Conservation (phyloP, 1,140 invertebrate species). For the Zaprionus tsacasi region DNA sequence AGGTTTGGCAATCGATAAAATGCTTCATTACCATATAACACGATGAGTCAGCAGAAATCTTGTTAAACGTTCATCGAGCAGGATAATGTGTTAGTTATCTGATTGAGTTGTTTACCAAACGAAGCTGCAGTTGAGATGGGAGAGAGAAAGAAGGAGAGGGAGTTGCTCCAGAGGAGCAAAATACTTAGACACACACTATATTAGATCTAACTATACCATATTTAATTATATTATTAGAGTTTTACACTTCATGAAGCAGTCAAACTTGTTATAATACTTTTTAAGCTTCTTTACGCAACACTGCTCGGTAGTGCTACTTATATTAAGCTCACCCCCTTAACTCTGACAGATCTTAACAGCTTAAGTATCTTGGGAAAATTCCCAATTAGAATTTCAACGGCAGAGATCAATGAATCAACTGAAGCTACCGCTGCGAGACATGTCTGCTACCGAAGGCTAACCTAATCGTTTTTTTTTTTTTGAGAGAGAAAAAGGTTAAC, state of each 20-base stretch:
- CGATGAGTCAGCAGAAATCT: not conserved
- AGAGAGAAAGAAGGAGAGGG: not conserved
- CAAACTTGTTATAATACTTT: not conserved
- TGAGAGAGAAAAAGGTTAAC: not conserved
- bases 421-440: not conserved
- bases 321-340: not conserved
- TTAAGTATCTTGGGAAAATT: slow-evolving; percentile 5
- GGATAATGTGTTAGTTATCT: slow-evolving; percentile 11
- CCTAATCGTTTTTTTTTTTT: not conserved
- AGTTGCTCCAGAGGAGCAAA: not conserved
- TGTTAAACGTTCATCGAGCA: slow-evolving; percentile 12
- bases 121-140: not conserved
- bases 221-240: not conserved
- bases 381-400: slow-evolving; percentile 1
- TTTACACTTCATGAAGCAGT: not conserved
- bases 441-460: slow-evolving; percentile 23
- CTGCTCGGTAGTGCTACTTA: not conserved
- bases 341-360: not conserved
- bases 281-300: not conserved
- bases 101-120: not conserved
- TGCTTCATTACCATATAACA: slow-evolving; percentile 22
- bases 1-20: slow-evolving; percentile 26
- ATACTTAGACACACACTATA: not conserved
- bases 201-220: not conserved
- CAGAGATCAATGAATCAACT: slow-evolving; percentile 17